These are phyloP conservation scores for Chiroxiphia lanceolata DNA, from an alignment of 2,797 vertebrate species.

Conservation along the genomic window DNA sequence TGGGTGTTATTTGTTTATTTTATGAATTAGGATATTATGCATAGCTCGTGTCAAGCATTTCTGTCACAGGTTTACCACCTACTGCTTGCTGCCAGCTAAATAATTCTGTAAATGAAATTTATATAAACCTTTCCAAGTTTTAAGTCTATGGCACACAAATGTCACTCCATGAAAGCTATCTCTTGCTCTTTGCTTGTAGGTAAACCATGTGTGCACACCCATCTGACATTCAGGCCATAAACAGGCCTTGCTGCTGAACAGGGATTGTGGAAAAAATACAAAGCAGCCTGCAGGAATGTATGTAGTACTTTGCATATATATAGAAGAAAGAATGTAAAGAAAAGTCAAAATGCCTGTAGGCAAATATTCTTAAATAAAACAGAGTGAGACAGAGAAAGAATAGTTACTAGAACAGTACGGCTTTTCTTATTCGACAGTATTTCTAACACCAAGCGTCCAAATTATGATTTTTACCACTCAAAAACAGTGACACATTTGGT, in stretches of 20 bases:
- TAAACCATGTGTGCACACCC: background rate
- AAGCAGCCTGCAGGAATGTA: background rate
- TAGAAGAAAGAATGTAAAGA: background rate
- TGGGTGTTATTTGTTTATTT: constrained; percentile 12
- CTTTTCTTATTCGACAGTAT: background rate
- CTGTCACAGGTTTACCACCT: background rate
- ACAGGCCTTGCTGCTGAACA: background rate
- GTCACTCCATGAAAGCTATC: background rate
- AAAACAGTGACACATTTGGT: background rate
- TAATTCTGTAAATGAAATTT: constrained; percentile 51
- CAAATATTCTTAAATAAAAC: background rate
- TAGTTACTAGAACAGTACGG: background rate
- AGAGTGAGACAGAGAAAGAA: background rate
- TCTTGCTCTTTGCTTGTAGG: background rate
- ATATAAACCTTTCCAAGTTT: background rate
- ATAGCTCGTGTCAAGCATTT: constrained; percentile 3
- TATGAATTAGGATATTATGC: background rate
- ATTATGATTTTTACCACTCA: background rate
- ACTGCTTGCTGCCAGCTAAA: background rate
- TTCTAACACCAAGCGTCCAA: background rate
- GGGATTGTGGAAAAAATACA: background rate
- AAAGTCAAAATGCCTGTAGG: background rate
- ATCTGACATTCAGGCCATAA: background rate
- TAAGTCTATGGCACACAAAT: background rate
- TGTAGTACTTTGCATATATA: background rate